Evolutionary conservation across 2,113 vertebrate species (phyloP).

Genomic region (Pithys albifrons): DNA sequence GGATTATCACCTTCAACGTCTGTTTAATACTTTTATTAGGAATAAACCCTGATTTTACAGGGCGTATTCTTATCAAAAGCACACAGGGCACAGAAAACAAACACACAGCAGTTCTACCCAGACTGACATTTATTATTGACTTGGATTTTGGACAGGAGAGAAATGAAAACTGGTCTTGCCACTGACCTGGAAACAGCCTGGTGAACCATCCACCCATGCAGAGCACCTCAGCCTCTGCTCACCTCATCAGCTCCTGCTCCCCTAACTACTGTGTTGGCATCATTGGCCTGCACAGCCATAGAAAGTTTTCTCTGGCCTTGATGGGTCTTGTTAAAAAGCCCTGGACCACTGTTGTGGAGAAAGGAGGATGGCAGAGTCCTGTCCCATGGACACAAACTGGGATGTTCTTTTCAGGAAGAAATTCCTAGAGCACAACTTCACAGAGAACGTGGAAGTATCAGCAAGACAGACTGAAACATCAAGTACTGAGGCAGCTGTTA

Average conservation of each 20-base stretch:
- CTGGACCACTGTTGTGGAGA: background rate
- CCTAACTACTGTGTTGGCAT: background rate
- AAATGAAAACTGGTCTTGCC: slow-evolving; percentile 2
- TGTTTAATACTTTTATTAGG: background rate
- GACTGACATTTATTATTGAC: slow-evolving; percentile 28
- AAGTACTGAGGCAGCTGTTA: background rate
- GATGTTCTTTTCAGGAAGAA: background rate
- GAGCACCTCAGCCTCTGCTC: background rate
- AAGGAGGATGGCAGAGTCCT: background rate
- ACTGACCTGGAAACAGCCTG: background rate
- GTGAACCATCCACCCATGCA: background rate
- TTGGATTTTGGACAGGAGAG: background rate
- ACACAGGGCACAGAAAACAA: background rate
- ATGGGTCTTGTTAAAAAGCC: background rate
- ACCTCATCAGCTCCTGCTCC: background rate
- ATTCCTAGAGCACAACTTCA: background rate
- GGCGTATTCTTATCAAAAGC: background rate
- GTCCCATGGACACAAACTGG: background rate
- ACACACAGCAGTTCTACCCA: background rate
- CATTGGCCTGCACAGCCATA: background rate
- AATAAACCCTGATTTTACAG: background rate
- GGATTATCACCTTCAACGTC: background rate
- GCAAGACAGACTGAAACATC: background rate
- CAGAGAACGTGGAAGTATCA: background rate
- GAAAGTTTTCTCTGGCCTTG: background rate